Percentiles rank a stretch among this genome's conserved stretches.
phyloP scores from a whole-genome alignment of 92 coral and sea anemone genomes.

The Epizoanthus rinbou region DNA sequence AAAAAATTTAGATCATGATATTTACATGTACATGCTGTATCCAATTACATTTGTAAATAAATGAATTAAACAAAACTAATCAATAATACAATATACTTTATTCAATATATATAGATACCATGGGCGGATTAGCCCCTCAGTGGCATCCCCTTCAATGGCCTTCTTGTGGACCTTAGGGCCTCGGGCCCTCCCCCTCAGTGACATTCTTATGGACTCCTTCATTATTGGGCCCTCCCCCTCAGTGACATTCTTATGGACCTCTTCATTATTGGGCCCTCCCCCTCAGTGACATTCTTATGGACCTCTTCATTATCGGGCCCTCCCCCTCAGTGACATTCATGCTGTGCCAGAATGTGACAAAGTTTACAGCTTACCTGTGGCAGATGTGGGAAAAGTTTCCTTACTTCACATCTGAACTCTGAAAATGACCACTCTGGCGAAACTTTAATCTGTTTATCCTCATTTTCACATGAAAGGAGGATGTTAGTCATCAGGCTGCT shows the following conservation, averaged over 20 bases:
- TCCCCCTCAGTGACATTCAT: neutral
- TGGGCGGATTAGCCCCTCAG: too few relatives aligned
- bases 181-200: too few relatives aligned
- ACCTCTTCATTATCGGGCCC: neutral
- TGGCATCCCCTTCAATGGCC: too few relatives aligned
- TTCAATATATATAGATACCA: too few relatives aligned
- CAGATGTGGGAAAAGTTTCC: slow-evolving; percentile 62
- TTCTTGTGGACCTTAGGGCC: too few relatives aligned
- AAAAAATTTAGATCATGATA: too few relatives aligned
- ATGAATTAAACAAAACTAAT: too few relatives aligned
- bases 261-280: neutral
- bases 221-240: too few relatives aligned
- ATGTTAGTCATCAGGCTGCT: slow-evolving; percentile 46
- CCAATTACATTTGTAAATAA: too few relatives aligned
- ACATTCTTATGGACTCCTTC: neutral
- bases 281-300: neutral
- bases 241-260: neutral
- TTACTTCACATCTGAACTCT: slow-evolving; percentile 66
- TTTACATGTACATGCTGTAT: too few relatives aligned
- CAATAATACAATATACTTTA: too few relatives aligned
- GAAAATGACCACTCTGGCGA: slow-evolving; percentile 57
- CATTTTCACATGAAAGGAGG: slow-evolving; percentile 68
- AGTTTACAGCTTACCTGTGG: slow-evolving; percentile 59
- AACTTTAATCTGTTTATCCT: slow-evolving; percentile 60
- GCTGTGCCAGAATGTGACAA: neutral